Evolutionary conservation across 2,113 vertebrate genomes (phyloP).

Genomic region (Cyanoramphus novaezelandiae): DNA sequence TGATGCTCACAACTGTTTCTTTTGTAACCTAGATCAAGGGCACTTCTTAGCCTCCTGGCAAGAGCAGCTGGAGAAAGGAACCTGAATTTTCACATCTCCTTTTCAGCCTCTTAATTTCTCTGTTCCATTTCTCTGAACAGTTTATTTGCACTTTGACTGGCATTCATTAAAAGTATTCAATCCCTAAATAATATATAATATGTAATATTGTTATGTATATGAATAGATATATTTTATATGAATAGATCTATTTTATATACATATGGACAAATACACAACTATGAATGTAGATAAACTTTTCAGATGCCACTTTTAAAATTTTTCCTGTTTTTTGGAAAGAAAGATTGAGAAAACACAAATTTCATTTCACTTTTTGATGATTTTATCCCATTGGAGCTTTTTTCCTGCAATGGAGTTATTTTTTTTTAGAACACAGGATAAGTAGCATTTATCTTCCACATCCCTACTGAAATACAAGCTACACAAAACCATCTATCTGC

Average conservation of each 20-base stretch:
- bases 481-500: background rate
- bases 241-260: background rate
- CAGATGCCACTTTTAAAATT: background rate
- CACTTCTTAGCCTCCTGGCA: fast-evolving
- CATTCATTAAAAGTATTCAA: background rate
- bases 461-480: background rate
- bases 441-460: background rate
- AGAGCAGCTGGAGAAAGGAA: background rate
- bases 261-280: background rate
- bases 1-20: background rate
- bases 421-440: background rate
- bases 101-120: background rate
- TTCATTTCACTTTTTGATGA: background rate
- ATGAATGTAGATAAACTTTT: background rate
- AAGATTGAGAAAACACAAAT: background rate
- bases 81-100: background rate
- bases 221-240: background rate
- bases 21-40: background rate
- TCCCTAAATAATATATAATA: background rate
- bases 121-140: background rate
- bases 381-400: background rate
- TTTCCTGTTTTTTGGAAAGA: background rate
- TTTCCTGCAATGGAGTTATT: background rate
- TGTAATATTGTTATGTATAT: background rate
- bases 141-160: background rate